These are phyloP conservation scores for Limosa lapponica DNA, from an alignment of 2,797 vertebrate genomes.

Conservation along the genomic window DNA sequence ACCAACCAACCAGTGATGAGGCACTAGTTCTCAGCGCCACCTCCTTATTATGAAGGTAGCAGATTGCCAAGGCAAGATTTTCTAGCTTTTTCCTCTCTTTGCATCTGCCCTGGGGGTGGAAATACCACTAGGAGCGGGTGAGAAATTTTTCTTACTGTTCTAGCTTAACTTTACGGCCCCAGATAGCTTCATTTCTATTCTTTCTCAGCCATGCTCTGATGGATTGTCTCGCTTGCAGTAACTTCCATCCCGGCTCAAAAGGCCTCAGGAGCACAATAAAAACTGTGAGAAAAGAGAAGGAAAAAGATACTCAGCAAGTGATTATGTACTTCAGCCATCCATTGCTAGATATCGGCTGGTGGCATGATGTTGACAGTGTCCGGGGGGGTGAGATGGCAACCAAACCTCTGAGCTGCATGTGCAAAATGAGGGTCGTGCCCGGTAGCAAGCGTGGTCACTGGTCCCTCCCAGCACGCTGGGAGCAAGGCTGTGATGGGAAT, in stretches of 20 bases:
- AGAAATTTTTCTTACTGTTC: neutral
- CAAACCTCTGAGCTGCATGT: neutral
- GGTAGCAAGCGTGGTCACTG: neutral
- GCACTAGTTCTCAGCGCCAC: accelerated
- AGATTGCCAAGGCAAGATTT: neutral
- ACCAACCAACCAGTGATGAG: neutral
- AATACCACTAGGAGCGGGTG: neutral
- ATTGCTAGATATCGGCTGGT: neutral
- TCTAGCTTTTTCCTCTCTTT: neutral
- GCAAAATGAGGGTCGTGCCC: accelerated
- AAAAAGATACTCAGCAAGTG: neutral
- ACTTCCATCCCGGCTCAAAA: neutral
- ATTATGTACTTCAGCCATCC: neutral
- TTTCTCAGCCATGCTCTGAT: neutral
- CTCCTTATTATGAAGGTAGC: neutral
- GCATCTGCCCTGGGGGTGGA: neutral
- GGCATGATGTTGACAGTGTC: neutral
- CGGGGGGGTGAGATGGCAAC: neutral
- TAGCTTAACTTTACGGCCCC: neutral
- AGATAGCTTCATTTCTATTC: neutral
- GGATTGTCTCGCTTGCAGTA: neutral
- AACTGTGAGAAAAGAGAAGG: neutral
- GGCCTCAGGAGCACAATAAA: neutral
- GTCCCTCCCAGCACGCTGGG: neutral
- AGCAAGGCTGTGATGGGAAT: neutral